These are phyloP conservation scores for Calcarius lapponicus DNA, from an alignment of 2,797 vertebrate species.

Conservation along the genomic window DNA sequence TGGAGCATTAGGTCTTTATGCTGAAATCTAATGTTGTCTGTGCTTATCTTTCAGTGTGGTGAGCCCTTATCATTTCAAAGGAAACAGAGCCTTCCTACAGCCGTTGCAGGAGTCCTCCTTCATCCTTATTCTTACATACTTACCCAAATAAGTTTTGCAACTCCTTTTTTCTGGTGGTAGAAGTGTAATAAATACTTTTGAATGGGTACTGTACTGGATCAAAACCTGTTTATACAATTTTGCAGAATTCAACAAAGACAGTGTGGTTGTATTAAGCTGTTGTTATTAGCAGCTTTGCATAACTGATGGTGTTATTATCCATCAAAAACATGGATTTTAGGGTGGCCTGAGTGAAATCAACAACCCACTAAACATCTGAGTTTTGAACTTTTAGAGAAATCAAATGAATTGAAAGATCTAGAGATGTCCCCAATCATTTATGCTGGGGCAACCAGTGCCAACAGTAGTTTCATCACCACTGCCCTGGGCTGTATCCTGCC, in stretches of 20 bases:
- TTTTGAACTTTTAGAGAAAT: not conserved
- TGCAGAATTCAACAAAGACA: not conserved
- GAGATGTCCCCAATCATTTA: not conserved
- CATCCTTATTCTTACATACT: not conserved
- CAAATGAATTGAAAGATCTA: not conserved
- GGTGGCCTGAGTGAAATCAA: not conserved
- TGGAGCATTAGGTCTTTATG: not conserved
- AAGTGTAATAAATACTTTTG: not conserved
- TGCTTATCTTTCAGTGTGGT: not conserved
- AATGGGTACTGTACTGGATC: not conserved
- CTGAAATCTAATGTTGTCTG: constrained; percentile 1
- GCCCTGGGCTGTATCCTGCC: not conserved
- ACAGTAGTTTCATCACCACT: not conserved
- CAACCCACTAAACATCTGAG: not conserved
- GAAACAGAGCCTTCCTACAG: not conserved
- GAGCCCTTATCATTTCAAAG: not conserved
- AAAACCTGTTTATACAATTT: not conserved
- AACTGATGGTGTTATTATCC: not conserved
- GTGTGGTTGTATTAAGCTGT: fast-evolving
- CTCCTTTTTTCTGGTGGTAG: not conserved
- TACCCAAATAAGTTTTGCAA: not conserved
- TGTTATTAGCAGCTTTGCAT: not conserved
- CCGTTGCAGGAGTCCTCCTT: not conserved
- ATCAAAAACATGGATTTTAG: not conserved
- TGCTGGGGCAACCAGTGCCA: not conserved